Percentiles rank a stretch among this genome's conserved stretches.
These are phyloP conservation scores for Pipistrellus nathusii DNA, from an alignment of 2,797 vertebrate genomes.

Conservation along the genomic window DNA sequence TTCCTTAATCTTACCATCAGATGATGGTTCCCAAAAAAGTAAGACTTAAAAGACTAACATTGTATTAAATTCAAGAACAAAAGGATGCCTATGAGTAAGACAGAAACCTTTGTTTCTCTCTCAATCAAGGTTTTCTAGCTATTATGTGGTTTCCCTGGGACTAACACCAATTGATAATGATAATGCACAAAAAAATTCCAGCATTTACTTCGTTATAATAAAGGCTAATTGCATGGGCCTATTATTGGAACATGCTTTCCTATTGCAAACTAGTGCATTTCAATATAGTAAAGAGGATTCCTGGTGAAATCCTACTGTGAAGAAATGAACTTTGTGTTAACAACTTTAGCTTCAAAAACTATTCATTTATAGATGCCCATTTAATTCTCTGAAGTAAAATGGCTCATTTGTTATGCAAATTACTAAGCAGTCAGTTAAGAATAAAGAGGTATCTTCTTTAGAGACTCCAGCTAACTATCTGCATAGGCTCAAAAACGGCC, in stretches of 20 bases:
- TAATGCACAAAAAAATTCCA: slow-evolving; percentile 63
- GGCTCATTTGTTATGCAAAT: slow-evolving; percentile 71
- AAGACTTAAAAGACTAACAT: slow-evolving; percentile 49
- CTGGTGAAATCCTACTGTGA: slow-evolving; percentile 73
- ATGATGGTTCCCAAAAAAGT: slow-evolving; percentile 44
- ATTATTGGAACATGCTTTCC: slow-evolving; percentile 71
- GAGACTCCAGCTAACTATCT: slow-evolving; percentile 35
- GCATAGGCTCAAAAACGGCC: slow-evolving; percentile 39
- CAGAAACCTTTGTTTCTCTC: slow-evolving; percentile 58
- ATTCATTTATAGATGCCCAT: slow-evolving; percentile 68
- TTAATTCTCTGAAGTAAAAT: slow-evolving; percentile 70
- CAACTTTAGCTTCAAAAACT: slow-evolving; percentile 74
- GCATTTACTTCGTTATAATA: slow-evolving; percentile 48
- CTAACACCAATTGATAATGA: slow-evolving; percentile 66
- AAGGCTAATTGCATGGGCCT: slow-evolving; percentile 62
- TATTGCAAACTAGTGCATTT: slow-evolving; percentile 69
- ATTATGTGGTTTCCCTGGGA: slow-evolving; percentile 61
- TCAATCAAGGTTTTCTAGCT: slow-evolving; percentile 66
- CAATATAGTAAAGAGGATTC: slow-evolving; percentile 62
- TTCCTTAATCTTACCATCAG: slow-evolving; percentile 51
- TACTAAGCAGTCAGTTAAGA: slow-evolving; percentile 59
- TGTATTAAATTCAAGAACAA: slow-evolving; percentile 64
- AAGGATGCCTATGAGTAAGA: slow-evolving; percentile 61
- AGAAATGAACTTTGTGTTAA: slow-evolving; percentile 77
- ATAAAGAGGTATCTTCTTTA: slow-evolving; percentile 65